Base-by-base conservation (phyloP, 2,797 vertebrate genomes). In the Aldrovandia affinis region DNA sequence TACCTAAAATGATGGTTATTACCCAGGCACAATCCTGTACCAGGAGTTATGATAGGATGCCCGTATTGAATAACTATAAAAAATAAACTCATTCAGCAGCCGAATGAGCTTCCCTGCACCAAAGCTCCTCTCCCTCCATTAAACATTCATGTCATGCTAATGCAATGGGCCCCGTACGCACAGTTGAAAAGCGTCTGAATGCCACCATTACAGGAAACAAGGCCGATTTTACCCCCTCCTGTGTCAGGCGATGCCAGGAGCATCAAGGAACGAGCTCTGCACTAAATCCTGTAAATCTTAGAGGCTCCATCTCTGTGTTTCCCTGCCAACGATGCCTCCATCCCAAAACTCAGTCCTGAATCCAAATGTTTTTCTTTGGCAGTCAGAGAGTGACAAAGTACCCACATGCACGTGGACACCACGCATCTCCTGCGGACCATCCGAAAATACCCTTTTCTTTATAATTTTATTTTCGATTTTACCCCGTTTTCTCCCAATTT, bases 61-160 rank as follows among this genome's bases (percentile, higher is more conserved):
- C 12, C 28, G 75, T 83, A 85, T 59, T 54, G 83, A 83, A 63
- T 18, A 28, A 86, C 85, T 77, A 68, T 81, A 39, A 81, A 59
- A 68, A 80, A 68, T 20, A 44, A 79, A 50, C 81, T 85, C n/a
- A 87, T 87, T 84, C 77, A 84, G 57, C 77, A 57, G 82, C 78
- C 7, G 33, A 73, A 55, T 28, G 42, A 50, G 28, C 78, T 59
- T 7, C 50, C 28, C 83, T 50, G 2, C 30, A 54, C 73, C 61
- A 70, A 87, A 86, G 54, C 73, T 81, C 79, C 42, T 15, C 63
- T 15, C 22, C 25, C 81, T 39, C 86, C 81, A 91, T 90, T 86
- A 92, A 89, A 91, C 90, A 91, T 91, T 92, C 86, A 92, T 91
- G 85, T 88, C 88, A 88, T 78, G 88, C 87, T 88, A 90, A 89